These are phyloP conservation scores for Callospermophilus lateralis DNA, from an alignment of 2,113 vertebrate species.

Conservation along the genomic window DNA sequence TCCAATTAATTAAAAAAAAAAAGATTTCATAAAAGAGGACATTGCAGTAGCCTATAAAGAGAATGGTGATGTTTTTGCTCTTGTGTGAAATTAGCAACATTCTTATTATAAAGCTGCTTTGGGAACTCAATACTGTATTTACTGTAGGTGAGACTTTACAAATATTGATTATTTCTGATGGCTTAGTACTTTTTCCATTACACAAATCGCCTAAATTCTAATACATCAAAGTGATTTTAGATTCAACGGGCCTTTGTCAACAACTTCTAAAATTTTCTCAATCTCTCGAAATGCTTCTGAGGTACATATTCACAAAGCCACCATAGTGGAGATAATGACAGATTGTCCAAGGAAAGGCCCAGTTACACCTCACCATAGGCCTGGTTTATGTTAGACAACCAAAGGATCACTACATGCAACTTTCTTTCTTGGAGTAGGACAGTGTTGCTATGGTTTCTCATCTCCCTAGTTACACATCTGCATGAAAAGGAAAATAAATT, in stretches of 20 bases:
- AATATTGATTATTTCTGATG: constrained; percentile 12
- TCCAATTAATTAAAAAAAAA: not conserved
- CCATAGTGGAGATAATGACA: not conserved
- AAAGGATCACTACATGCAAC: not conserved
- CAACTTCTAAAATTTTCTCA: constrained; percentile 28
- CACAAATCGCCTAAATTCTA: constrained; percentile 19
- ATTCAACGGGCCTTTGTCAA: not conserved
- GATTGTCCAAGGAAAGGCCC: not conserved
- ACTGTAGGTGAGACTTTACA: constrained; percentile 6
- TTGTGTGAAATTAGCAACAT: constrained; percentile 47
- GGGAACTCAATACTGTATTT: not conserved
- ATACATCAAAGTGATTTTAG: constrained; percentile 11
- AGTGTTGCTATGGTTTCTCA: constrained; percentile 72
- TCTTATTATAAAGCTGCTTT: constrained; percentile 26
- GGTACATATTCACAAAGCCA: not conserved
- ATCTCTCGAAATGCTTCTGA: not conserved
- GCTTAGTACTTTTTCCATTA: not conserved
- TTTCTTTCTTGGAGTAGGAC: constrained; percentile 34
- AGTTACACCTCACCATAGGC: not conserved
- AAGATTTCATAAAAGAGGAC: constrained; percentile 7
- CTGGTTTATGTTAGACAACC: not conserved
- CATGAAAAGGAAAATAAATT: not conserved
- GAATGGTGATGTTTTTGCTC: not conserved
- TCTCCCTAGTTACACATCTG: constrained; percentile 66
- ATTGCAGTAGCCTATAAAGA: not conserved